Evolutionary conservation across 2,888 invertebrate species (phyloP), one percentile per base, ranked within the genome.

Genomic region (Drepanosiphum platanoidis): DNA sequence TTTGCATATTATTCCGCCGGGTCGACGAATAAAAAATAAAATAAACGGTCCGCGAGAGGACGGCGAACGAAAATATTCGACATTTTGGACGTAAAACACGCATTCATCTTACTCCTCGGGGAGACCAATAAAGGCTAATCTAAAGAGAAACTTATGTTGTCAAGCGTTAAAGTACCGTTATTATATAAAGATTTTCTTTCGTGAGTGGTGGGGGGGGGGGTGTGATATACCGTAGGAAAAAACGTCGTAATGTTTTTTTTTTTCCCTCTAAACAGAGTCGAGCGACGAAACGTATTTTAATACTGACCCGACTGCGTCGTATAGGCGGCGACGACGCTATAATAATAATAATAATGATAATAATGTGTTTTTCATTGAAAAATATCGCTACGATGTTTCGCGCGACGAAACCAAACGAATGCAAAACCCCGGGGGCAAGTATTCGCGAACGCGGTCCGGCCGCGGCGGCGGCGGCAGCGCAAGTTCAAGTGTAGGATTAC

Each of bases 121-220:
- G 79, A 79, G 9, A 13, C 79, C 30, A 34, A 34, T 79, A 68
- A 46, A 66, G 79, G 66, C n/a, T 68, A 79, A 79, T 46, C 46
- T 68, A 46, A 68, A 68, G 46, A 79, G 66, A 68, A 79, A 79
- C 68, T 79, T 79, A 34, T 34, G 66, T 68, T 32, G 42, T 68
- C 66, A 42, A 68, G 68, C 79, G 66, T 68, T 79, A 79, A 79
- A 68, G 68, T 68, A 30, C 66, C 46, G n/a, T 79, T 79, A 46
- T 79, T 79, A 68, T 46, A 30, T 15, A 46, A 42, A 79, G 46
- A 68, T 79, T 79, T 78, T 78, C 42, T 64, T 61, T 66, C 46
- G 66, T n/a, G 32, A 15, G n/a, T n/a, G n/a, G n/a, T n/a, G n/a
- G n/a, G n/a, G n/a, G n/a, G n/a, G n/a, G n/a, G n/a, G n/a, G n/a